Conservation (phyloP, 35 echinoderm and acorn worm genomes). For the Stichopus chloronotus region DNA sequence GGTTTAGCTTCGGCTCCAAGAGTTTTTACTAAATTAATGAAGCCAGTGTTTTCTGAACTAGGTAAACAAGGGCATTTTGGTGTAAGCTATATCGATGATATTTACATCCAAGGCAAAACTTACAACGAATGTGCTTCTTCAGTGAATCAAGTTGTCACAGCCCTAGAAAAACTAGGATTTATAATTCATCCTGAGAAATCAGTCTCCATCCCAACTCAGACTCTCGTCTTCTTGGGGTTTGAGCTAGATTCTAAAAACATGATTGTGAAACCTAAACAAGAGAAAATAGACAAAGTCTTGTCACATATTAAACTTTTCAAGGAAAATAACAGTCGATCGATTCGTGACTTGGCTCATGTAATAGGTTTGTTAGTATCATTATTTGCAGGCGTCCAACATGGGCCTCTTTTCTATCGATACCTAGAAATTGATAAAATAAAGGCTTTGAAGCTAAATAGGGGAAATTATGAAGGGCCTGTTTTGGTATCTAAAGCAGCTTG, state of each 20-base stretch:
- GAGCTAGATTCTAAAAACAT: conserved; percentile 50
- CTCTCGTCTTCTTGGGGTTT: conserved; percentile 39
- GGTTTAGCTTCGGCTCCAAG: conserved; percentile 37
- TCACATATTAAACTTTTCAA: not conserved
- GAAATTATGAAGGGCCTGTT: conserved; percentile 35
- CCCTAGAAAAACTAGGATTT: too few species aligned
- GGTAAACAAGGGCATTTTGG: not conserved
- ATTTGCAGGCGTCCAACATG: conserved; percentile 10
- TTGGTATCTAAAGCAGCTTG: conserved; percentile 27
- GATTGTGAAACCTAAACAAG: conserved; percentile 20
- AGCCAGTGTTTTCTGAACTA: not conserved
- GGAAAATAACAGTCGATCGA: not conserved
- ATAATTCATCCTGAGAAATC: conserved; percentile 38
- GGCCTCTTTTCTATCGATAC: conserved; percentile 11
- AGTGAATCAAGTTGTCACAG: conserved; percentile 10
- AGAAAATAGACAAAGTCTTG: conserved; percentile 2
- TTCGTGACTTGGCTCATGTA: conserved; percentile 10
- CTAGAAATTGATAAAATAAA: conserved; percentile 6
- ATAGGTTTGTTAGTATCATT: conserved; percentile 50
- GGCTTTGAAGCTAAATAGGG: not conserved
- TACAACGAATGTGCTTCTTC: conserved; percentile 1
- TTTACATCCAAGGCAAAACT: conserved; percentile 50
- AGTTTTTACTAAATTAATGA: conserved; percentile 60
- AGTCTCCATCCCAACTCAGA: conserved; percentile 23
- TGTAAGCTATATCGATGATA: conserved; percentile 37